Conservation (phyloP, 1,140 invertebrate species). For the Zaprionus camerounensis region DNA sequence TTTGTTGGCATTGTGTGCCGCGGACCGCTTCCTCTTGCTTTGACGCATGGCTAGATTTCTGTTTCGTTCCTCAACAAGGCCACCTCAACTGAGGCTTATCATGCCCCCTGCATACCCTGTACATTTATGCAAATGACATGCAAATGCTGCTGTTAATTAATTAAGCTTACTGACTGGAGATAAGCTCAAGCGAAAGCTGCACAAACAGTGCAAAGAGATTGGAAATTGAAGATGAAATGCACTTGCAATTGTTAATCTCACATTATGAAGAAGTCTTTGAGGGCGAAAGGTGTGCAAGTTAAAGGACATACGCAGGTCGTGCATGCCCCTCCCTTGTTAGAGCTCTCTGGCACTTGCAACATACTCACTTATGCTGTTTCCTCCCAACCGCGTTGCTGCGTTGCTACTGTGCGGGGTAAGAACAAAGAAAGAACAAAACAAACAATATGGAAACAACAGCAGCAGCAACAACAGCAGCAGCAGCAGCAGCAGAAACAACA, state of each 20-base stretch:
- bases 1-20: conserved; percentile 18
- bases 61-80: conserved; percentile 13
- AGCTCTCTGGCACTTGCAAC: not conserved
- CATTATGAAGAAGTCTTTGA: not conserved
- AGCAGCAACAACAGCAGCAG: conserved; percentile 4
- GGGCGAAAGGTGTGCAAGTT: not conserved
- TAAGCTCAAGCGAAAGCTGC: not conserved
- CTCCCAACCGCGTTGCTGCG: conserved; percentile 8
- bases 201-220: not conserved
- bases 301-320: not conserved
- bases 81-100: not conserved
- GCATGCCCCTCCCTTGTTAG: not conserved
- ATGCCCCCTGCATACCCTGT: conserved; percentile 13
- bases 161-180: not conserved
- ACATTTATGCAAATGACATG: not conserved
- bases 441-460: conserved; percentile 33
- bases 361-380: conserved; percentile 15
- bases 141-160: conserved; percentile 5
- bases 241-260: not conserved
- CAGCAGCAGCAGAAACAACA: not conserved
- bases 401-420: conserved; percentile 45
- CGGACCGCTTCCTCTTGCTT: not conserved
- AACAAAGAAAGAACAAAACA: conserved; percentile 63
- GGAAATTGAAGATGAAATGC: not conserved
- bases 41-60: conserved; percentile 13